Percentiles rank a stretch among this genome's conserved stretches.
These are phyloP conservation scores for Chaenogobius annularis DNA, from an alignment of 2,113 vertebrate species.

Conservation along the genomic window DNA sequence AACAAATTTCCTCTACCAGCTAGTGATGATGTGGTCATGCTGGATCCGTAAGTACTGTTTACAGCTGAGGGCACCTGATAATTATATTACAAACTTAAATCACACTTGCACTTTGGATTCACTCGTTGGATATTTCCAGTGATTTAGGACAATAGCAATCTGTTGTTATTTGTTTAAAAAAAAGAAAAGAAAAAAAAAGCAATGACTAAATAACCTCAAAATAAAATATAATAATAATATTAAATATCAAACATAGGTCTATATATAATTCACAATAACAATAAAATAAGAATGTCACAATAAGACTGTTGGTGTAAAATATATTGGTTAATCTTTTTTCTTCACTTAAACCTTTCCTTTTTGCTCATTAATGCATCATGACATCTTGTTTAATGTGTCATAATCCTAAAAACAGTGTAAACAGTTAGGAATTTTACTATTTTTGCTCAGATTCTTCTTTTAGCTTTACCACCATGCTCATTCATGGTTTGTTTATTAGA, in stretches of 20 bases:
- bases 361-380: not conserved
- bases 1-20: not conserved
- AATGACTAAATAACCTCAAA: not conserved
- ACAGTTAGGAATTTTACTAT: not conserved
- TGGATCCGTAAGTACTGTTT: constrained; percentile 13
- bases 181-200: not conserved
- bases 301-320: too few relatives aligned
- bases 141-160: not conserved
- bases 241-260: too few relatives aligned
- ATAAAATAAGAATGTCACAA: too few relatives aligned
- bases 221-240: too few relatives aligned
- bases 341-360: too few relatives aligned
- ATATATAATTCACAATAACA: too few relatives aligned
- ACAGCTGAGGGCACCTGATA: constrained; percentile 10
- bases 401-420: not conserved
- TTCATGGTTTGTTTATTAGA: not conserved
- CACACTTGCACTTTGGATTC: not conserved
- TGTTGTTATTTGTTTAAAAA: not conserved
- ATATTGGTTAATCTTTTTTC: too few relatives aligned
- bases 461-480: not conserved
- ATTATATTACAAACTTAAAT: not conserved
- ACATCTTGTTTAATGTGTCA: not conserved
- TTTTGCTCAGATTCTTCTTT: not conserved
- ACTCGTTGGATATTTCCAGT: not conserved
- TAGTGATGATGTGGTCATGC: not conserved